A percentile compares a stretch with the other conserved stretches of the same genome.
phyloP scores from a whole-genome alignment of 2,797 vertebrate species.

The Pteronotus mesoamericanus region DNA sequence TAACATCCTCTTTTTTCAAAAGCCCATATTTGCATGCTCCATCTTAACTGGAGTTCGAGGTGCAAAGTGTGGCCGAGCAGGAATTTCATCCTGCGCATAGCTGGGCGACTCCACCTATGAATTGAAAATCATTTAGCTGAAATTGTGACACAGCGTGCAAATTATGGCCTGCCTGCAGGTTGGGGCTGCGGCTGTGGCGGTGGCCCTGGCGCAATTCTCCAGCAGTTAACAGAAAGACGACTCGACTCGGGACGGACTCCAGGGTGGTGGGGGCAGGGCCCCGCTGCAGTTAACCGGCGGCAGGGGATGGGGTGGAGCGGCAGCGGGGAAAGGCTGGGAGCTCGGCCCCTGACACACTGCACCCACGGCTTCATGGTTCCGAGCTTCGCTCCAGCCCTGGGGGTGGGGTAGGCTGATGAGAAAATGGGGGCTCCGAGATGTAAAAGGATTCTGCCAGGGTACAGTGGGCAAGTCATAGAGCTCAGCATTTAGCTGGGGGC shows the following conservation, averaged over 20 bases:
- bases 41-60: constrained; percentile 23
- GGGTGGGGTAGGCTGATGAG: not conserved
- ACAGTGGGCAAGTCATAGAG: not conserved
- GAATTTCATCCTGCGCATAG: constrained; percentile 57
- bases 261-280: not conserved
- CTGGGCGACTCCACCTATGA: constrained; percentile 62
- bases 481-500: not conserved
- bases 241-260: not conserved
- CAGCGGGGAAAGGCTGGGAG: not conserved
- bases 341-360: not conserved
- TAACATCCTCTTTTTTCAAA: not conserved
- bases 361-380: fast-evolving
- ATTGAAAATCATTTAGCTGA: constrained; percentile 70
- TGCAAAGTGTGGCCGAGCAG: constrained; percentile 49
- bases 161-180: constrained; percentile 49
- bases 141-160: constrained; percentile 56
- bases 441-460: not conserved
- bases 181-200: not conserved
- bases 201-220: constrained; percentile 5
- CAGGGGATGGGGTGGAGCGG: not conserved
- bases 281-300: not conserved
- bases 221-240: not conserved
- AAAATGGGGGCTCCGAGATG: not conserved
- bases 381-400: not conserved
- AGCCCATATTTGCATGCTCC: not conserved